phyloP scores from a whole-genome alignment of 2,113 vertebrate species.

The human region GRCh38 chr2:129055501-129056000 shows the following conservation, averaged over 20 bases:
- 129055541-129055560: neutral
- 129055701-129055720: neutral
- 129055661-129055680: accelerated
- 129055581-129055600: neutral
- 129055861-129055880: neutral
- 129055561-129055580: neutral
- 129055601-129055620: neutral
- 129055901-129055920: neutral
- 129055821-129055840: neutral
- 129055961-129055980: neutral
- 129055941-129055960: neutral
- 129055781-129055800: neutral
- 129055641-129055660: neutral
- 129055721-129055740: neutral
- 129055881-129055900: neutral
- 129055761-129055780: neutral
- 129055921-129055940: neutral
- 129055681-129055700: neutral
- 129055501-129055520: neutral
- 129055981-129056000: accelerated
- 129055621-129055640: neutral
- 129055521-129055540: neutral
- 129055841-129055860: neutral
- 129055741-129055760: neutral
- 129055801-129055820: neutral